These are phyloP conservation scores for Spatulosminthurus flaviceps DNA, from an alignment of 2,888 invertebrate genomes.

Conservation along the genomic window DNA sequence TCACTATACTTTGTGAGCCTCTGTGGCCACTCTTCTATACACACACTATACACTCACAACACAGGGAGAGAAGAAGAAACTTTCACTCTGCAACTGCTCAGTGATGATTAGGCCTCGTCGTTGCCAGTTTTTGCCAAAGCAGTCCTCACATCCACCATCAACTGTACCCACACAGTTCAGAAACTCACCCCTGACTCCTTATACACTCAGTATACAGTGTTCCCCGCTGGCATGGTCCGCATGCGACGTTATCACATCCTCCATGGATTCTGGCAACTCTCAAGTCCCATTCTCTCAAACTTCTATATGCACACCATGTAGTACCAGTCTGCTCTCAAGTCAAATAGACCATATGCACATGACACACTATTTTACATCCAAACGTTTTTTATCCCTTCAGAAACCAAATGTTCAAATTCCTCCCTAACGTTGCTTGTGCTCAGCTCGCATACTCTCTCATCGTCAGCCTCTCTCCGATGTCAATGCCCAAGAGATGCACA, in stretches of 20 bases:
- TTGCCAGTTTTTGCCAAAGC: slow-evolving; percentile 20
- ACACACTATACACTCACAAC: background rate
- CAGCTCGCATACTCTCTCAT: background rate
- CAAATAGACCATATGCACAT: too few relatives aligned
- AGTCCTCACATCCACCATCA: background rate
- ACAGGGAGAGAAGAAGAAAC: slow-evolving; percentile 27
- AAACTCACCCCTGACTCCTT: background rate
- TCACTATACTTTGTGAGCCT: background rate
- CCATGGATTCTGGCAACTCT: background rate
- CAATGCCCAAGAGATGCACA: slow-evolving; percentile 26
- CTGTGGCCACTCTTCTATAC: background rate
- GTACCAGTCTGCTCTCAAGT: too few relatives aligned
- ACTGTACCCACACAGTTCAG: background rate
- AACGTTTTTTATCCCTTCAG: too few relatives aligned
- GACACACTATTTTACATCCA: too few relatives aligned
- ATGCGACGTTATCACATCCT: background rate
- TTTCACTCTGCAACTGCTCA: slow-evolving; percentile 37
- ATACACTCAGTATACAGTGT: background rate
- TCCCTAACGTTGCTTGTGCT: background rate
- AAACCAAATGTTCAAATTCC: too few relatives aligned
- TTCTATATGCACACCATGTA: too few relatives aligned
- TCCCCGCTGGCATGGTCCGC: background rate
- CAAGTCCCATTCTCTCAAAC: slow-evolving; percentile 9
- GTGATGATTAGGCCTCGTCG: background rate
- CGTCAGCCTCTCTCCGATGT: slow-evolving; percentile 16